phyloP scores from a whole-genome alignment of 2,888 invertebrate genomes.

The Lottia scabra region DNA sequence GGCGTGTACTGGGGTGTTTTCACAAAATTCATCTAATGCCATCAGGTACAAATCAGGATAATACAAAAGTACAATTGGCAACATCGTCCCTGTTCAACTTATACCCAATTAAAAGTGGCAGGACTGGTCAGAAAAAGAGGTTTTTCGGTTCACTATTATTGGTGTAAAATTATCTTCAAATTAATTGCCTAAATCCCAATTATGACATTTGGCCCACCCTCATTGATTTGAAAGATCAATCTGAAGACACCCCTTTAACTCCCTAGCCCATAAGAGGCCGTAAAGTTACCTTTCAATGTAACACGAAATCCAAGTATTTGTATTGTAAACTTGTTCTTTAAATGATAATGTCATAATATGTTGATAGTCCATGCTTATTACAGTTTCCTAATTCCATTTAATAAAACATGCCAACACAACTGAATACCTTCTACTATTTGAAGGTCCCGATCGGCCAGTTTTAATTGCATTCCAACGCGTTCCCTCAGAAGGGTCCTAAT shows the following conservation, averaged over 20 bases:
- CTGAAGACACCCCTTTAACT: no score
- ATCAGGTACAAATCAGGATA: slow-evolving; percentile 17
- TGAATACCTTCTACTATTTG: background rate
- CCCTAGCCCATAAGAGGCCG: background rate
- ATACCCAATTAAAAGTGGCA: slow-evolving; percentile 9
- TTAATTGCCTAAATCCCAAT: no score
- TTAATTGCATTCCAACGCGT: slow-evolving; percentile 4
- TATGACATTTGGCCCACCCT: no score
- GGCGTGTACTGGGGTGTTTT: slow-evolving; percentile 27
- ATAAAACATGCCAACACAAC: background rate
- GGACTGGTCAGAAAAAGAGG: slow-evolving; percentile 7
- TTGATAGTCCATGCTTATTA: background rate
- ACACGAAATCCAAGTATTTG: background rate
- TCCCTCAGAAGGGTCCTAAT: background rate
- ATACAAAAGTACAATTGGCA: slow-evolving; percentile 6
- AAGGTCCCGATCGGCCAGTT: background rate
- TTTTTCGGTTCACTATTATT: no score
- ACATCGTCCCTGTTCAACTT: slow-evolving; percentile 4
- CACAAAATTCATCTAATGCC: slow-evolving; percentile 22
- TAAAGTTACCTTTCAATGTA: background rate
- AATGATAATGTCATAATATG: slow-evolving; percentile 6
- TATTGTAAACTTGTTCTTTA: background rate
- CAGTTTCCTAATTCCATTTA: background rate
- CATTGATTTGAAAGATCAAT: no score
- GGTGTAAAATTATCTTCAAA: no score